Base-by-base conservation (phyloP, 1,140 invertebrate species). In the Gonatopus flavifemur region DNA sequence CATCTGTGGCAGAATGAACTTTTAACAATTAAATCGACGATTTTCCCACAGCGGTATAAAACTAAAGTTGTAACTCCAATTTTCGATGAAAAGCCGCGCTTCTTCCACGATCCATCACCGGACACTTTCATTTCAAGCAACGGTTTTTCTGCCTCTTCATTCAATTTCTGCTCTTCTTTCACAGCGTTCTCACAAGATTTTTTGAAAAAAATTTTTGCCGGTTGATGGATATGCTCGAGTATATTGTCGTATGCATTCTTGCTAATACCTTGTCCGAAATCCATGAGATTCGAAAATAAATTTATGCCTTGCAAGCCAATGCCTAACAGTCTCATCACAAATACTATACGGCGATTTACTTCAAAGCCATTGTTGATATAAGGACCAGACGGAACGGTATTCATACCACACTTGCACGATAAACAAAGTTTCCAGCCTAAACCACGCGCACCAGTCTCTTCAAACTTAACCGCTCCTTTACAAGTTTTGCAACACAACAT, bases 11-110 rank as follows among this genome's bases (percentile, higher is more conserved):
- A 56, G 36, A 45, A 49, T 41, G 20, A 12, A 18, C 40, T 33
- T 52, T 49, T 60, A 8, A 69, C 55, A 8, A 31, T 36, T 12
- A 61, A 24, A 57, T 68, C 61, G 12, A 68, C 37, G 8, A 68
- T 45, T 59, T 56, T 56, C 5, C 52, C 49, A 28, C 36, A 36
- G 31, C 42, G 47, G 41, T 55, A 40, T 8, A 39, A 41, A 20
- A 59, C 55, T 19, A 59, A 40, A 21, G 46, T 57, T 15, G 49
- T 33, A 25, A 55, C 49, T 2, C 62, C 62, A 40, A 52, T 59
- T 37, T 61, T 49, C 32, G 63, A 66, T 19, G 45, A n/a, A n/a
- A n/a, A n/a, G n/a, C n/a, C n/a, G n/a, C n/a, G n/a, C n/a, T n/a
- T n/a, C n/a, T n/a, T n/a, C 46, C 55, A 64, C 61, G 2, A 57